Percentiles rank a stretch among this genome's conserved stretches.
phyloP scores from a whole-genome alignment of 2,113 vertebrate species.

The Sialia sialis region DNA sequence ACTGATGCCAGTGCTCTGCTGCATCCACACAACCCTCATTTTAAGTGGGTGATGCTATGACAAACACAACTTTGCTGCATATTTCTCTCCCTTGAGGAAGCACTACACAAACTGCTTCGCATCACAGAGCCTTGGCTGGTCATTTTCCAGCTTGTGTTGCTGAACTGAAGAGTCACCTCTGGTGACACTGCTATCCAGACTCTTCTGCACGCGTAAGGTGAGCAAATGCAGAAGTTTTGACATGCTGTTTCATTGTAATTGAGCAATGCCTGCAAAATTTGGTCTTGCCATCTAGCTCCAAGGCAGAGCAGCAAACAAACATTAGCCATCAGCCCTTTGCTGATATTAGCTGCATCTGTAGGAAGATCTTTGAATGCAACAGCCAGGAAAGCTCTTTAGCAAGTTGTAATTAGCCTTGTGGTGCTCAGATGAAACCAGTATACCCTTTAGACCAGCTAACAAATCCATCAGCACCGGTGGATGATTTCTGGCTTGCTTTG shows the following conservation, averaged over 20 bases:
- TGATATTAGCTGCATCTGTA: not conserved
- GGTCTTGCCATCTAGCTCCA: not conserved
- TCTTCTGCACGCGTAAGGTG: not conserved
- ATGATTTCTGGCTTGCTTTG: constrained; percentile 38
- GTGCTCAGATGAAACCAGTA: not conserved
- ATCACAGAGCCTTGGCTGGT: not conserved
- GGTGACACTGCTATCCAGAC: not conserved
- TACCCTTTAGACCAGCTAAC: constrained; percentile 4
- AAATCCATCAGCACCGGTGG: not conserved
- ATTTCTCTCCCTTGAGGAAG: not conserved
- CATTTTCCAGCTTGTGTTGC: not conserved
- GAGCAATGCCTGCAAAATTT: not conserved
- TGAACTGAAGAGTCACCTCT: not conserved
- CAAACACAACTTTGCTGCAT: not conserved
- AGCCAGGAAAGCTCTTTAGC: not conserved
- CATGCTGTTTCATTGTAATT: not conserved
- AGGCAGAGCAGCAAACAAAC: not conserved
- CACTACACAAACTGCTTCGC: not conserved
- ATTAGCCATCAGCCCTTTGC: rapidly evolving
- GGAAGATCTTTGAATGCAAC: not conserved
- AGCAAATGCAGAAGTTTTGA: not conserved
- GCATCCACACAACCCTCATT: not conserved
- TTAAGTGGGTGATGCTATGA: not conserved
- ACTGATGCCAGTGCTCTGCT: not conserved
- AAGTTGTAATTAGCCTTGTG: not conserved